These are phyloP conservation scores for Diplodus sargus DNA, from an alignment of 2,797 vertebrate species.

Conservation along the genomic window DNA sequence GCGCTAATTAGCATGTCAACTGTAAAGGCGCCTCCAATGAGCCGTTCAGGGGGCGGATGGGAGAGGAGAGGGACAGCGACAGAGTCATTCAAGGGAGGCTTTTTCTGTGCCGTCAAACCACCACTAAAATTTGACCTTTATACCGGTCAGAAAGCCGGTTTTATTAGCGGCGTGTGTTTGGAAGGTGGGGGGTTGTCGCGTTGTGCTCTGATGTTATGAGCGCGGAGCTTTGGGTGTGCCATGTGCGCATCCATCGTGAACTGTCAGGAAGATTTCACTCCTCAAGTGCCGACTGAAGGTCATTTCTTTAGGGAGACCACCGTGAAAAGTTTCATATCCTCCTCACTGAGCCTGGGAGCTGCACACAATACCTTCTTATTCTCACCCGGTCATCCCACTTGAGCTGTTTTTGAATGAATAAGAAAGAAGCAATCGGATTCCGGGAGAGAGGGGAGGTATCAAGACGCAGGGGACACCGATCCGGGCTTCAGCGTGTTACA, in stretches of 20 bases:
- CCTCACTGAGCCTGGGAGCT: conserved; percentile 33
- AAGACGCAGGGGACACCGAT: conserved; percentile 38
- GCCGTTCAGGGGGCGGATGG: conserved; percentile 48
- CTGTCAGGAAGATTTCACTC: conserved; percentile 26
- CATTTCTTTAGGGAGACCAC: conserved; percentile 46
- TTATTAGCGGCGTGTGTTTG: conserved; percentile 14
- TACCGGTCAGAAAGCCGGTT: conserved; percentile 9
- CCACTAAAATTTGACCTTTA: conserved; percentile 65
- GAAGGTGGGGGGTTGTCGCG: background rate
- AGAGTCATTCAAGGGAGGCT: conserved; percentile 28
- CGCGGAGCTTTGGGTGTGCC: background rate
- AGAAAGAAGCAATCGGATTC: conserved; percentile 25
- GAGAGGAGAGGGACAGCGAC: conserved; percentile 10
- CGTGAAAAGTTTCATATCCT: conserved; percentile 45
- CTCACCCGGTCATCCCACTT: conserved; percentile 30
- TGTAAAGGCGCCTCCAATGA: conserved; percentile 72
- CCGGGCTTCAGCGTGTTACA: conserved; percentile 42
- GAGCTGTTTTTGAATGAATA: conserved; percentile 52
- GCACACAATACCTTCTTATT: conserved; percentile 34
- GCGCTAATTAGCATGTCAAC: conserved; percentile 81
- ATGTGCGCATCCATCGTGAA: conserved; percentile 9
- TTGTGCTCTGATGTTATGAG: conserved; percentile 3
- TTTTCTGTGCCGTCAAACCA: conserved; percentile 54
- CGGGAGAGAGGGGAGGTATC: conserved; percentile 16
- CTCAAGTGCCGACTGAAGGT: conserved; percentile 58